These are phyloP conservation scores for Drosophila simulans DNA, from an alignment of 1,140 invertebrate species.

Conservation along the genomic window DNA sequence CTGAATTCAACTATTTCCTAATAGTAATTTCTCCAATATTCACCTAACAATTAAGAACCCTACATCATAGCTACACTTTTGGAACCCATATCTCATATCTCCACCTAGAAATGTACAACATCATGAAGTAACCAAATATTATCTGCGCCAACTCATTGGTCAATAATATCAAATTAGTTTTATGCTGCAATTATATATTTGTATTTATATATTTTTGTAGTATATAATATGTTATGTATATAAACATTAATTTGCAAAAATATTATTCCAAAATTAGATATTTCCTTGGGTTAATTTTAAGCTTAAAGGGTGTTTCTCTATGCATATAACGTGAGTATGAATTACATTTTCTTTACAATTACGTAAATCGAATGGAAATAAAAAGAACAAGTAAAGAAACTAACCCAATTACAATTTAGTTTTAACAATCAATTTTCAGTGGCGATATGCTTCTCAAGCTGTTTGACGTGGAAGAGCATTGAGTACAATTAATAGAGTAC, in stretches of 20 bases:
- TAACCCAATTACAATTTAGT: conserved; percentile 31
- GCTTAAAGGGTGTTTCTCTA: conserved; percentile 21
- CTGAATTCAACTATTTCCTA: not conserved
- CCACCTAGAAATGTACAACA: conserved; percentile 57
- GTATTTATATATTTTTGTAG: conserved; percentile 36
- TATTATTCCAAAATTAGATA: conserved; percentile 49
- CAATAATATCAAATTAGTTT: conserved; percentile 30
- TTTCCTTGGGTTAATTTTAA: conserved; percentile 30
- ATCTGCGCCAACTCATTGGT: conserved; percentile 30
- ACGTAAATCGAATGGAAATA: conserved; percentile 30
- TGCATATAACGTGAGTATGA: conserved; percentile 30
- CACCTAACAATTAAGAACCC: not conserved
- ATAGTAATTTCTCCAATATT: not conserved
- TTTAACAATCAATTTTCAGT: conserved; percentile 28
- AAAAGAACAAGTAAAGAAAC: conserved; percentile 12
- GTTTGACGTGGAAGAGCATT: conserved; percentile 26
- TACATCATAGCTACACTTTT: not conserved
- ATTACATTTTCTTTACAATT: conserved; percentile 33
- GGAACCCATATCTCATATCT: not conserved
- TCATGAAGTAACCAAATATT: conserved; percentile 6
- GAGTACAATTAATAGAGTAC: conserved; percentile 26
- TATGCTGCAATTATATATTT: conserved; percentile 55
- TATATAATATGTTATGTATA: conserved; percentile 60
- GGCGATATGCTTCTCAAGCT: conserved; percentile 35
- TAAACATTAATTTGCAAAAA: conserved; percentile 78